These are phyloP conservation scores for Catotricha subobsoleta DNA, from an alignment of 2,888 invertebrate species.

Conservation along the genomic window DNA sequence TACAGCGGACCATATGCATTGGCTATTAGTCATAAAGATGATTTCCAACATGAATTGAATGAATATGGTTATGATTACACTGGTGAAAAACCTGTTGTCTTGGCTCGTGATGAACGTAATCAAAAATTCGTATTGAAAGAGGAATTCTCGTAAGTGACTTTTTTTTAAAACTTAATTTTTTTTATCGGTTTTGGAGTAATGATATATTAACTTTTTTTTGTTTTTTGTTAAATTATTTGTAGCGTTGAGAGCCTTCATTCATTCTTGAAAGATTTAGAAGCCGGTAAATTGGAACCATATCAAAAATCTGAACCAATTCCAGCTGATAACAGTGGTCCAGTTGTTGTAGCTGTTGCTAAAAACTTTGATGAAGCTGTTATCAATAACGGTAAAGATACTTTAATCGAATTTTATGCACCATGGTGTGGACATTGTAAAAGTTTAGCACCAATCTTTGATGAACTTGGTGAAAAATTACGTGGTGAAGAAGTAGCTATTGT, in stretches of 20 bases:
- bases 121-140: conserved; percentile 79
- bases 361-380: conserved; percentile 91
- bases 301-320: conserved; percentile 91
- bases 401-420: conserved; percentile 97
- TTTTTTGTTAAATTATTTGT: conserved; percentile 15
- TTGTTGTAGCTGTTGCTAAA: conserved; percentile 84
- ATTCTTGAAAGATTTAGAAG: conserved; percentile 70
- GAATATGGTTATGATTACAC: conserved; percentile 83
- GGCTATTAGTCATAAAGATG: conserved; percentile 82
- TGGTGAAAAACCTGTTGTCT: conserved; percentile 76
- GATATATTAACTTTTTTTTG: neutral
- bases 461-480: conserved; percentile 74
- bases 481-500: conserved; percentile 80
- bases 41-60: conserved; percentile 85
- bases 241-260: conserved; percentile 66
- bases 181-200: neutral
- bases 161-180: neutral
- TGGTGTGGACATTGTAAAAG: conserved; percentile 99
- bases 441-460: conserved; percentile 82
- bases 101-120: conserved; percentile 64
- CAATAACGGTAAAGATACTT: conserved; percentile 78
- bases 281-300: conserved; percentile 71
- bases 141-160: conserved; percentile 60
- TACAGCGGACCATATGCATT: conserved; percentile 44
- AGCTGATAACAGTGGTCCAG: conserved; percentile 61